Base-by-base conservation (phyloP, 2,797 vertebrate species). In the Smutsia gigantea region DNA sequence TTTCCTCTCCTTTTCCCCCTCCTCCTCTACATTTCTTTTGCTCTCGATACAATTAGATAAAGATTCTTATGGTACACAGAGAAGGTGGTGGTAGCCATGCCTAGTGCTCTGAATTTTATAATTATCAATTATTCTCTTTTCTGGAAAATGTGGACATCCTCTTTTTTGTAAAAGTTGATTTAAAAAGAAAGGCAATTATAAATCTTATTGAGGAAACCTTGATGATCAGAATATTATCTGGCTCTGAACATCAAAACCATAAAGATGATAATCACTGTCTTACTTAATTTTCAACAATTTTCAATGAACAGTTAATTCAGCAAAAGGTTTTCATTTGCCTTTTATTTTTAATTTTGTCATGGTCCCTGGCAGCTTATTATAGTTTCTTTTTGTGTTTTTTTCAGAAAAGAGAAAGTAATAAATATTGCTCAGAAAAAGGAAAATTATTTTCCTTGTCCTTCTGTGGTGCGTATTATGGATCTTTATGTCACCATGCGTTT, bases 281-380 rank as follows among this genome's bases (percentile, higher is more conserved):
- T 51, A 69, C 92, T 94, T 87, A 23, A 18, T 83, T 92, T 78
- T 57, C 59, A 19, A 94, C 10, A 84, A 15, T 46, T 59, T 95
- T 93, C 59, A 64, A 55, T 94, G 6, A 95, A 46, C 1, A 69
- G 42, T 46, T 46, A 46, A 74, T 39, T 94, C 14, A 92, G 29
- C 46, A 21, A 81, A 46, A 61, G 2, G 0, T 23, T 86, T 91
- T 83, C 49, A 66, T 88, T 79, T 71, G 14, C 49, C 17, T 94
- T 89, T 82, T 87, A 72, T n/a, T 83, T 95, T 86, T 61, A 68
- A 71, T 83, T 93, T 87, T 77, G 1, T 93, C 55, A 63, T 90
- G 21, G 18, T 31, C 31, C 23, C 31, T 78, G 15, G 37, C 23
- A 95, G 7, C 18, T 74, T 59, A 0, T 42, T 90, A 25, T 82